phyloP scores from a whole-genome alignment of 2,113 vertebrate genomes.

The Erythrocebus patas region DNA sequence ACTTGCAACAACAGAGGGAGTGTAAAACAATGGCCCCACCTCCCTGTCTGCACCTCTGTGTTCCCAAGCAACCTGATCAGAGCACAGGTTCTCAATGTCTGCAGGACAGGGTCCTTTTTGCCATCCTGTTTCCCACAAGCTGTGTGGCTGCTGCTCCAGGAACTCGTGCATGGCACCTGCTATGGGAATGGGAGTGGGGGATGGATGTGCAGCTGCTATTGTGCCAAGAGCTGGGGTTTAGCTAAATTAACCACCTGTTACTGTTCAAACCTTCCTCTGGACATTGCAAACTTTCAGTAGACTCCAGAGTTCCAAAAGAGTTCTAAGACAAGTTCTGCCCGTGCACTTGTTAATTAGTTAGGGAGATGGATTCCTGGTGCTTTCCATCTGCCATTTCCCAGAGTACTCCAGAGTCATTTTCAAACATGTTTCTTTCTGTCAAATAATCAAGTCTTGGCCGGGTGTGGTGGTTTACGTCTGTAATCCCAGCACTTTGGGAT shows the following conservation, averaged over 20 bases:
- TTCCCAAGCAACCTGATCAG: neutral
- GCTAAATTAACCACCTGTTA: neutral
- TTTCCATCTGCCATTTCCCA: neutral
- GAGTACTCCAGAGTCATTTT: neutral
- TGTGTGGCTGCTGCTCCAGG: neutral
- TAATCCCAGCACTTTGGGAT: too few relatives aligned
- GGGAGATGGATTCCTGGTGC: neutral
- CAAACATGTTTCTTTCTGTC: neutral
- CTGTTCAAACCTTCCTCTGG: neutral
- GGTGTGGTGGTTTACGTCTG: accelerated
- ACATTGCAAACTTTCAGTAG: neutral
- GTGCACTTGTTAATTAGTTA: neutral
- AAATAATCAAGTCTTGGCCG: neutral
- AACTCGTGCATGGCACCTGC: neutral
- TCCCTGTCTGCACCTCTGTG: neutral
- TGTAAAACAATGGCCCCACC: neutral
- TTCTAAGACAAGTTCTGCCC: neutral
- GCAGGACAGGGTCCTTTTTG: neutral
- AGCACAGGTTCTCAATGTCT: neutral
- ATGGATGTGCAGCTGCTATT: neutral
- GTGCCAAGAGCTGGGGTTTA: neutral
- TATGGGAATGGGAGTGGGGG: neutral
- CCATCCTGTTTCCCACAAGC: neutral
- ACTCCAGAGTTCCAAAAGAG: neutral
- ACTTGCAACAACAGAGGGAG: neutral